Evolutionary conservation across 2,113 vertebrate species (phyloP), one percentile per base, ranked within the genome.

Genomic region (Paramisgurnus dabryanus): DNA sequence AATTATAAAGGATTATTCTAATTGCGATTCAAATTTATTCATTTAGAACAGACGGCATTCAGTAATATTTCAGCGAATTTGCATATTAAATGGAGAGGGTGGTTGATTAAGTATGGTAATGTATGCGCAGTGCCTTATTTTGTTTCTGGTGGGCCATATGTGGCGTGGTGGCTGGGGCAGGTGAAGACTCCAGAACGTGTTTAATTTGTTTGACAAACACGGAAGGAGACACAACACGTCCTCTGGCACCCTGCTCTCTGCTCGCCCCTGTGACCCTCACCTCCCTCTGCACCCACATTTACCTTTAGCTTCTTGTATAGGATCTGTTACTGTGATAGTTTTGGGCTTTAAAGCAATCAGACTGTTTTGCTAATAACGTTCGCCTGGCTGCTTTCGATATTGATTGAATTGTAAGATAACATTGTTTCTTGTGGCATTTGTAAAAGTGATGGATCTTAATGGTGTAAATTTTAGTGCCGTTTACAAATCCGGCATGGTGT

Each of bases 21-120:
- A 99, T 99, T 99, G 96, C 96, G 93, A 99, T 98, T 99, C 97
- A 99, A 98, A 98, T 99, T 98, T 99, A 98, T 99, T 98, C 97
- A 97, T 98, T 97, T 96, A 96, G 95, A 98, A 97, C 97, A 99
- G 96, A 97, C 95, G 96, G 97, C 94, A 95, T 96, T 97, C 97
- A 95, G 96, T 98, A 99, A 98, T 99, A 99, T 99, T 98, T 97
- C 96, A 98, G 95, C 93, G 94, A 96, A 99, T 99, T 98, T 97
- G 96, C 96, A 98, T 98, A 98, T 98, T 99, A 98, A 98, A 99
- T 99, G 96, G 97, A 97, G 96, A 96, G 96, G 94, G 95, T 96
- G 93, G 92, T 94, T 92, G 95, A 98, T 99, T 97, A 98, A 95
- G 93, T 95, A 98, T 99, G 97, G 92, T 97, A 98, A 98, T 98